phyloP scores from a whole-genome alignment of 2,797 vertebrate species.

The Nasua narica region DNA sequence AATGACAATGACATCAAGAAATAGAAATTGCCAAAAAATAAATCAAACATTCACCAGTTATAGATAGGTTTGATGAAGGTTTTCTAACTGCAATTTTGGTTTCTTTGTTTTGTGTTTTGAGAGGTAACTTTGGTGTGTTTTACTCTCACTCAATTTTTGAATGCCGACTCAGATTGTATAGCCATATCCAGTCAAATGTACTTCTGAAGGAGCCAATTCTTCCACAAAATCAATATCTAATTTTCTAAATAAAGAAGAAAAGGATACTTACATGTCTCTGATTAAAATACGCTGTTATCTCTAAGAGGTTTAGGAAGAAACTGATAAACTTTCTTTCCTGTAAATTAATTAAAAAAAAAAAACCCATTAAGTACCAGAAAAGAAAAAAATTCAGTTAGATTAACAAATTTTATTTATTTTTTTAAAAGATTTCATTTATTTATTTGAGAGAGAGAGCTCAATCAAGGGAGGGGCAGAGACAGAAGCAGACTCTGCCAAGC shows the following conservation, averaged over 20 bases:
- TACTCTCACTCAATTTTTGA: constrained; percentile 23
- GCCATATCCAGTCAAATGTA: not conserved
- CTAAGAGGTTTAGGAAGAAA: constrained; percentile 42
- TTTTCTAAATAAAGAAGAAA: constrained; percentile 54
- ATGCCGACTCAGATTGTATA: not conserved
- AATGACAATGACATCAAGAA: not conserved
- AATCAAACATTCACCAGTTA: not conserved
- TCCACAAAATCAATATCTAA: not conserved
- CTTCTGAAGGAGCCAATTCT: not conserved
- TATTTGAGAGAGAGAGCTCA: not conserved
- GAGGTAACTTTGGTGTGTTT: not conserved
- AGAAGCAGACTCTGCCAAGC: not conserved
- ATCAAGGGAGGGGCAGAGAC: not conserved
- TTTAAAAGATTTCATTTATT: not conserved
- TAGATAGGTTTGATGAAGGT: not conserved
- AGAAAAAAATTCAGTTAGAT: not conserved
- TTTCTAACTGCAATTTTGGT: not conserved
- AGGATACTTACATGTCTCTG: constrained; percentile 47
- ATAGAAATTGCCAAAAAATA: not conserved
- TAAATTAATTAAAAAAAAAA: not conserved
- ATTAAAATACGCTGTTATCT: constrained; percentile 9
- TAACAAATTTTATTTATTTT: not conserved
- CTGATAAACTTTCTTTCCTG: constrained; percentile 31
- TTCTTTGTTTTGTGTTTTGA: not conserved
- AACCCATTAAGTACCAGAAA: constrained; percentile 31